phyloP scores from a whole-genome alignment of 2,888 invertebrate genomes.

The Eupithecia subumbrata region DNA sequence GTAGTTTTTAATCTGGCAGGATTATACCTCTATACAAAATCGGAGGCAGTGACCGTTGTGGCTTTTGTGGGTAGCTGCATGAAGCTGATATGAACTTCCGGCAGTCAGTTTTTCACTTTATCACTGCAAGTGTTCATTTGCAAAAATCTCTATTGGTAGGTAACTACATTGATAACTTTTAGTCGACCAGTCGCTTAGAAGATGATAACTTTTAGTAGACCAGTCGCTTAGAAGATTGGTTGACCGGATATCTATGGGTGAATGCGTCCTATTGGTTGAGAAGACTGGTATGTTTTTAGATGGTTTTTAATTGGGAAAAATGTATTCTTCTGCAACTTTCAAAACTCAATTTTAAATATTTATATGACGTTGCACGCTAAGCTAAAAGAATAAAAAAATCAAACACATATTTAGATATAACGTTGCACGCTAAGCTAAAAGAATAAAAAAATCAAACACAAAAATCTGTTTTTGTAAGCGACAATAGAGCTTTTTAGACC shows the following conservation, averaged over 20 bases:
- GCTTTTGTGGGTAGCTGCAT: slow-evolving; percentile 10
- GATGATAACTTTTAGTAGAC: slow-evolving; percentile 9
- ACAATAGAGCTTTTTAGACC: too few relatives aligned
- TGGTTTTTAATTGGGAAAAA: neutral
- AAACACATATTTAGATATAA: too few relatives aligned
- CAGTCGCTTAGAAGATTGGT: neutral
- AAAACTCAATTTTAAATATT: too few relatives aligned
- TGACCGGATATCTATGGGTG: neutral
- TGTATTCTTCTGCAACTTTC: neutral
- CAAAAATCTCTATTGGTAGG: slow-evolving; percentile 20
- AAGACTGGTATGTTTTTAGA: neutral
- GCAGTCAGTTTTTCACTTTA: slow-evolving; percentile 39
- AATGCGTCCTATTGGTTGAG: neutral
- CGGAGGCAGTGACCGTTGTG: slow-evolving; percentile 61
- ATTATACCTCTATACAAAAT: slow-evolving; percentile 42
- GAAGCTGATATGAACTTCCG: slow-evolving; percentile 57
- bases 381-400: neutral
- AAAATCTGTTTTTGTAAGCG: neutral
- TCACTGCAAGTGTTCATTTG: slow-evolving; percentile 33
- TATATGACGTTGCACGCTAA: neutral
- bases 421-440: neutral
- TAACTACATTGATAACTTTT: slow-evolving; percentile 10
- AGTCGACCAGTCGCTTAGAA: neutral
- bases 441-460: neutral
- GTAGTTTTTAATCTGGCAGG: slow-evolving; percentile 14